Percentiles rank a stretch among this genome's conserved stretches.
Evolutionary conservation across 2,797 vertebrate species (phyloP).

Genomic region (Chelon labrosus): DNA sequence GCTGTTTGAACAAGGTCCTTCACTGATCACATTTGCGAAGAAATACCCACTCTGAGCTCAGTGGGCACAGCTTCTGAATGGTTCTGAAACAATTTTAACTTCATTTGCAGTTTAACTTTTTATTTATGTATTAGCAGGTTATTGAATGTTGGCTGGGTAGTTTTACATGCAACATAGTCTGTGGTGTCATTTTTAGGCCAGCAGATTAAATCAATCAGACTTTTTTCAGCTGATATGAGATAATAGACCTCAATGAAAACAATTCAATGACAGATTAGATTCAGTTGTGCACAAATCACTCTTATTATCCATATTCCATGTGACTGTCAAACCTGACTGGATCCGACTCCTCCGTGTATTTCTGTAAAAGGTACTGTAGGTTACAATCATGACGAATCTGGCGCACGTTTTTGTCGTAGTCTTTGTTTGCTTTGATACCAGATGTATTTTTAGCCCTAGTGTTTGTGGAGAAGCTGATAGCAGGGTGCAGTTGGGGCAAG

Average conservation of each 20-base stretch:
- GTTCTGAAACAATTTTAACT: background rate
- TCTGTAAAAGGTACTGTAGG: conserved; percentile 20
- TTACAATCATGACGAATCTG: conserved; percentile 49
- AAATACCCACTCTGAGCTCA: background rate
- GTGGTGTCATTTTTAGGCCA: conserved; percentile 5
- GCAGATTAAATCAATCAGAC: conserved; percentile 20
- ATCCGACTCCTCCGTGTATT: conserved; percentile 1
- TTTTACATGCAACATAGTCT: background rate
- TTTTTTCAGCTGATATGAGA: conserved; percentile 5
- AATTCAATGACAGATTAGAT: background rate
- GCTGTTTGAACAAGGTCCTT: background rate
- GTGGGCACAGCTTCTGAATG: background rate
- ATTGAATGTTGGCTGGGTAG: background rate
- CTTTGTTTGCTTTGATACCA: conserved; percentile 68
- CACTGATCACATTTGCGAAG: background rate
- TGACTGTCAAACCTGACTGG: background rate
- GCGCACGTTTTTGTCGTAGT: conserved; percentile 34
- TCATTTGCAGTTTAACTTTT: background rate
- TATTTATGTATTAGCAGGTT: background rate
- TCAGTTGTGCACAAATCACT: background rate
- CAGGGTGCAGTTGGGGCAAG: conserved; percentile 54
- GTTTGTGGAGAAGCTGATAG: conserved; percentile 74
- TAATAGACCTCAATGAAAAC: conserved; percentile 13
- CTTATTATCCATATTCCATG: background rate
- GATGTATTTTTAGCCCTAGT: conserved; percentile 77